Evolutionary conservation across 2,797 vertebrate species (phyloP), one percentile per base, ranked within the genome.

Genomic region (Momotus momota): DNA sequence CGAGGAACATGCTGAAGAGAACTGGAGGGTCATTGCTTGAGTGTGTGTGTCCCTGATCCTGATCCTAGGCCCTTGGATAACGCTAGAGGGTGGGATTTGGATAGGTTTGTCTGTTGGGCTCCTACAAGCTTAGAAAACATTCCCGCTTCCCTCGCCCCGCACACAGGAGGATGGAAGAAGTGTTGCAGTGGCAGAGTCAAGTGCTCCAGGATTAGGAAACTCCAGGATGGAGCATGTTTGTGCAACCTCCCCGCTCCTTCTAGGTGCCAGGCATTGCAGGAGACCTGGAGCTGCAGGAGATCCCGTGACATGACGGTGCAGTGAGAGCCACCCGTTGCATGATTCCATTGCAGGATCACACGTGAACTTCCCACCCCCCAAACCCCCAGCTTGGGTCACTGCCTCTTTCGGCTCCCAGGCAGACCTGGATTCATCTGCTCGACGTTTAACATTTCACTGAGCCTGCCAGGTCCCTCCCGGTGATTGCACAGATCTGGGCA

Each of bases 91-190:
- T 57, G n/a, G 46, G 17, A 33, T 51, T 70, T 38, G n/a, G 26
- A 17, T 43, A 45, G 41, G 31, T 90, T 78, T 81, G 3, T 45
- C 85, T 82, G 46, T 29, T 85, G 81, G 70, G 41, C 20, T 87
- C 77, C 81, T 64, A 45, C 10, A 60, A 38, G 33, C 67, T 40
- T 29, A 33, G 49, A 52, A 60, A 48, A 51, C 11, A 15, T n/a
- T 48, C 72, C 58, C 0, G 0, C 10, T 79, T 81, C 27, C 11
- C 14, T 82, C 23, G 35, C 17, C 6, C 12, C 4, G 0, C 0
- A 1, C 19, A 12, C 57, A 26, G 29, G 5, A 19, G 58, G 66
- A 26, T 31, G 54, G 70, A 86, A 90, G 54, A 81, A 14, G 6
- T 15, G 40, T 46, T 54, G 18, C 62, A 61, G n/a, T 19, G 72